Base-by-base conservation (phyloP, 2,113 vertebrate species). In the Petromus typicus region DNA sequence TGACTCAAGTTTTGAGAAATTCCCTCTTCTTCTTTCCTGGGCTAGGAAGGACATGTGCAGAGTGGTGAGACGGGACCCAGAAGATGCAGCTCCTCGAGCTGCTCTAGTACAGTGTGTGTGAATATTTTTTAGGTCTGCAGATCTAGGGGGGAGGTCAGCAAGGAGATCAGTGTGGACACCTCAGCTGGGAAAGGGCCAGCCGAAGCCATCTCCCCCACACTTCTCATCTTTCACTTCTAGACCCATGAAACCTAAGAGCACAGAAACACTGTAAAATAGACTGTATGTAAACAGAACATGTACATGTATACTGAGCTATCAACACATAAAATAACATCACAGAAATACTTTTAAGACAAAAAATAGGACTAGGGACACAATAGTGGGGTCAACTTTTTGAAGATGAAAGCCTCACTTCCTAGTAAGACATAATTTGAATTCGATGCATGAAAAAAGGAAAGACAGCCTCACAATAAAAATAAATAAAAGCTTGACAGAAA, bases 291-390 rank as follows among this genome's bases (percentile, higher is more conserved):
- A 37, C 17, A 16, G 7, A 34, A 48, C 48, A 51, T 51, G 37
- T 56, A 73, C 40, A n/a, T 34, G 25, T 23, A 27, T 30, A 57
- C 25, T 40, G 43, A 67, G 22, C 4, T 81, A 63, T 56, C 5
- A 79, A 48, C 78, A 51, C 56, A 51, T 43, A 86, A 78, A 94
- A 18, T 57, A 69, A 80, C 43, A 94, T 27, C 63, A 66, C 51
- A 63, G 59, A 93, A 90, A 92, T 51, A 67, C 30, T 75, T 82
- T 51, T 48, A 95, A 87, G 69, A 73, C 45, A 57, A 84, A 87
- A 88, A 64, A 4, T 14, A 56, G 17, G 10, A 48, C 78, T 88
- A 59, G 9, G 64, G 45, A 71, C n/a, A 87, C 76, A 92, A 14
- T 76, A 13, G 43, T 48, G 54, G n/a, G 25, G 25, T 66, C 48